Evolutionary conservation across 2,888 invertebrate genomes (phyloP).

Genomic region (Tridacna crocea): DNA sequence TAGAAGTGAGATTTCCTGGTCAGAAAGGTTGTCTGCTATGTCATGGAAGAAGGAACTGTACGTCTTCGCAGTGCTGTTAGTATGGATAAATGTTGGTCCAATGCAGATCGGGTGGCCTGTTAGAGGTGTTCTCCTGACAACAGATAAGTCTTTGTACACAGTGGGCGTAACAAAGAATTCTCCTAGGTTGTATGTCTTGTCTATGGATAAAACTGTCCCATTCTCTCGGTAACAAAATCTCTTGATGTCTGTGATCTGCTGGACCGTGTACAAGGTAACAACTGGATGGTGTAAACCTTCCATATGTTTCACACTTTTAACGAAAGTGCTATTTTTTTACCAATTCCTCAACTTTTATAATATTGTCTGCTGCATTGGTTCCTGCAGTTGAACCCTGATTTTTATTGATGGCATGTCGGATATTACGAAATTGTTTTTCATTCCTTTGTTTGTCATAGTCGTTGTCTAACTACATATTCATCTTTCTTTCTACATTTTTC

Average conservation of each 20-base stretch:
- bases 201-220: slow-evolving; percentile 34
- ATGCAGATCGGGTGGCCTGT: slow-evolving; percentile 42
- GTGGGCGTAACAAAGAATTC: slow-evolving; percentile 42
- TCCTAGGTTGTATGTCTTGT: slow-evolving; percentile 46
- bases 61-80: not conserved
- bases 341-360: not conserved
- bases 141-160: slow-evolving; percentile 44
- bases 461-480: not conserved
- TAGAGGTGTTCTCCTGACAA: not conserved
- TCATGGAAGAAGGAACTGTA: not conserved
- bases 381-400: not conserved
- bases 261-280: slow-evolving; percentile 18
- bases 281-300: not conserved
- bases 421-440: not conserved
- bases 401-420: not conserved
- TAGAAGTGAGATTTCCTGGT: not conserved
- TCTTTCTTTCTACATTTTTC: not conserved
- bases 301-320: not conserved
- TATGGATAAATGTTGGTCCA: slow-evolving; percentile 19
- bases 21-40: not conserved
- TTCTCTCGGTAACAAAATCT: slow-evolving; percentile 34
- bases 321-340: not conserved
- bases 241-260: slow-evolving; percentile 31
- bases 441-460: not conserved
- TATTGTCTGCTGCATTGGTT: not conserved